Conservation (phyloP, 1,140 invertebrate genomes). For the Zaprionus vittiger region DNA sequence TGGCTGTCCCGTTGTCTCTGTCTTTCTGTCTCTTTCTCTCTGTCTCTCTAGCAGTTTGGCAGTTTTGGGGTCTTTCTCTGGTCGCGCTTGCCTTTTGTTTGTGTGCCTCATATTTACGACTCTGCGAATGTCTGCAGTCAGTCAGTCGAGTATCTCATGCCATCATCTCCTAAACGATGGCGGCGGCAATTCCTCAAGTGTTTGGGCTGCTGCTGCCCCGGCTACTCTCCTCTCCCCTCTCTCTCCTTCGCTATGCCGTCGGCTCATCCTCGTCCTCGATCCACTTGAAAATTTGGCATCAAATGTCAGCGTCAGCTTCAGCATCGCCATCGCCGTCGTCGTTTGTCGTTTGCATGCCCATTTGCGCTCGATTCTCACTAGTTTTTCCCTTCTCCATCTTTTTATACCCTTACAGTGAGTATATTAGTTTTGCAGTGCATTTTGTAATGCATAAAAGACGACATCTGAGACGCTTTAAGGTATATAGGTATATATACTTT, state of each 20-base stretch:
- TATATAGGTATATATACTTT: not conserved
- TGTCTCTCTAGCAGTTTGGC: not conserved
- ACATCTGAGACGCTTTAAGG: fast-evolving
- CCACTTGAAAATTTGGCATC: constrained; percentile 83
- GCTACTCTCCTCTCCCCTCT: constrained; percentile 46
- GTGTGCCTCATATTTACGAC: constrained; percentile 80
- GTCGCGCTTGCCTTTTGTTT: constrained; percentile 55
- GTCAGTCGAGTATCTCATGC: constrained; percentile 70
- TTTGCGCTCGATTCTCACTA: constrained; percentile 74
- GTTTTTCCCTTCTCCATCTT: constrained; percentile 25
- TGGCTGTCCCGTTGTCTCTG: constrained; percentile 17
- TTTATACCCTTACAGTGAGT: not conserved
- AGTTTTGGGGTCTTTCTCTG: not conserved
- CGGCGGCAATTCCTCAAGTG: constrained; percentile 81
- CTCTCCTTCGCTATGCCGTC: not conserved
- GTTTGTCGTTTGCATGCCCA: constrained; percentile 74
- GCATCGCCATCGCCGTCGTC: constrained; percentile 42
- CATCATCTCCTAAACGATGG: constrained; percentile 79
- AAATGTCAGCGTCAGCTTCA: constrained; percentile 79
- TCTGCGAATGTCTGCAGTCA: constrained; percentile 41
- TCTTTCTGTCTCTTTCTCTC: not conserved
- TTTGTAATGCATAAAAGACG: not conserved
- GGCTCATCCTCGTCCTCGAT: constrained; percentile 41
- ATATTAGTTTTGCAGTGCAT: not conserved
- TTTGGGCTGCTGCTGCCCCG: constrained; percentile 64